Conservation (phyloP, 2,113 vertebrate genomes). For the Pedetes capensis region DNA sequence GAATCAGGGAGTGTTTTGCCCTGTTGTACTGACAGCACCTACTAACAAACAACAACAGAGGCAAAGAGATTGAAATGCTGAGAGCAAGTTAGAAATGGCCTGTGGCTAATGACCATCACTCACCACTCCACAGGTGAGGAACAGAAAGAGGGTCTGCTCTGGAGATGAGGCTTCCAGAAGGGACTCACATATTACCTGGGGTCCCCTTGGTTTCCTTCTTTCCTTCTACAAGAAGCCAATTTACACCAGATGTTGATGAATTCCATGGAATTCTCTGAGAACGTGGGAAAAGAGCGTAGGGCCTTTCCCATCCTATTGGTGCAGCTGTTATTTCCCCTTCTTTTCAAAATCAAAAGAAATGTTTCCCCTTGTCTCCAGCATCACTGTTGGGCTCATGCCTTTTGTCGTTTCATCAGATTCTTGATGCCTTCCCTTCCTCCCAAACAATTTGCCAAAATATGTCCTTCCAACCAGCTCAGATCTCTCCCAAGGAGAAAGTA, state of each 20-base stretch:
- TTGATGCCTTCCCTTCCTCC: not conserved
- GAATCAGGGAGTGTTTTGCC: too few relatives aligned
- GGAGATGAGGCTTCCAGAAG: not conserved
- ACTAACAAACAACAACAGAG: too few relatives aligned
- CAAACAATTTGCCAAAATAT: not conserved
- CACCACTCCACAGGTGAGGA: not conserved
- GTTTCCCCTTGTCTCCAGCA: not conserved
- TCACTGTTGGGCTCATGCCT: not conserved
- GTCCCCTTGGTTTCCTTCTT: not conserved
- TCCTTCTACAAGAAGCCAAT: not conserved
- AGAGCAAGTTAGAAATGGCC: not conserved
- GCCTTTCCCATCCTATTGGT: not conserved
- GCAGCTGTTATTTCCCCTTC: not conserved
- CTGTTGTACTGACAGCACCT: too few relatives aligned
- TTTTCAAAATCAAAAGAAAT: not conserved
- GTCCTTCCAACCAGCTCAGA: not conserved
- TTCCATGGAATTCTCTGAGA: not conserved
- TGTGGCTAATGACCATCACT: fast-evolving
- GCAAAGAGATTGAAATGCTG: not conserved
- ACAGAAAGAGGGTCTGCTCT: not conserved
- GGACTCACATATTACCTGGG: not conserved
- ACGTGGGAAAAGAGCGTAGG: not conserved
- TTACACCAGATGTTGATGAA: not conserved
- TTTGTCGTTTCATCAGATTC: not conserved
- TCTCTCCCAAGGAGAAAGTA: not conserved